phyloP scores from a whole-genome alignment of 2,797 vertebrate species.

The Urosaurus nigricauda region DNA sequence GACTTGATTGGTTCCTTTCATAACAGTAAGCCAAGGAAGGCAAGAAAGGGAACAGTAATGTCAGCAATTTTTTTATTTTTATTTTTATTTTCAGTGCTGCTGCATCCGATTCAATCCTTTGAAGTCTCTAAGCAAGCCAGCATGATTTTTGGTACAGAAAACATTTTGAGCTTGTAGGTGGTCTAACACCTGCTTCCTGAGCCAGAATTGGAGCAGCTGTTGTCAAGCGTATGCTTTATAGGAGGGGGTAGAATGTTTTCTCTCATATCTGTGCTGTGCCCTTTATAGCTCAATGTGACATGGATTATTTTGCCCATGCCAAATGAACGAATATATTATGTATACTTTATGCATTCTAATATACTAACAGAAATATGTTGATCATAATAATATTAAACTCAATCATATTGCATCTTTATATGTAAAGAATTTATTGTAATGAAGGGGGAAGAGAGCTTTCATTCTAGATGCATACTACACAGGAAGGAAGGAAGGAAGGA shows the following conservation, averaged over 20 bases:
- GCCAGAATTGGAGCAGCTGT: slow-evolving; percentile 75
- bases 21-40: slow-evolving; percentile 70
- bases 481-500: not conserved
- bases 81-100: slow-evolving; percentile 17
- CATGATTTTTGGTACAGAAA: slow-evolving; percentile 67
- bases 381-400: slow-evolving; percentile 38
- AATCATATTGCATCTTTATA: slow-evolving; percentile 40
- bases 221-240: slow-evolving; percentile 63
- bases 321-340: slow-evolving; percentile 68
- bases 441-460: not conserved
- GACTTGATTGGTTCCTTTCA: slow-evolving; percentile 68
- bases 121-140: slow-evolving; percentile 67
- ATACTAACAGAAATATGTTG: slow-evolving; percentile 42
- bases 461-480: not conserved
- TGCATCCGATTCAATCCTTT: slow-evolving; percentile 76
- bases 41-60: slow-evolving; percentile 56
- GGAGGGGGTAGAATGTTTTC: slow-evolving; percentile 65
- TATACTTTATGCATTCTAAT: slow-evolving; percentile 56
- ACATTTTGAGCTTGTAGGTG: slow-evolving; percentile 78
- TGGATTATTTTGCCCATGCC: slow-evolving; percentile 66
- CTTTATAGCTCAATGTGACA: slow-evolving; percentile 64
- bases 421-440: not conserved
- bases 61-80: slow-evolving; percentile 47
- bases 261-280: slow-evolving; percentile 70
- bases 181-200: slow-evolving; percentile 79